Conservation (phyloP, 2,113 vertebrate genomes). For the Spilogale gracilis region DNA sequence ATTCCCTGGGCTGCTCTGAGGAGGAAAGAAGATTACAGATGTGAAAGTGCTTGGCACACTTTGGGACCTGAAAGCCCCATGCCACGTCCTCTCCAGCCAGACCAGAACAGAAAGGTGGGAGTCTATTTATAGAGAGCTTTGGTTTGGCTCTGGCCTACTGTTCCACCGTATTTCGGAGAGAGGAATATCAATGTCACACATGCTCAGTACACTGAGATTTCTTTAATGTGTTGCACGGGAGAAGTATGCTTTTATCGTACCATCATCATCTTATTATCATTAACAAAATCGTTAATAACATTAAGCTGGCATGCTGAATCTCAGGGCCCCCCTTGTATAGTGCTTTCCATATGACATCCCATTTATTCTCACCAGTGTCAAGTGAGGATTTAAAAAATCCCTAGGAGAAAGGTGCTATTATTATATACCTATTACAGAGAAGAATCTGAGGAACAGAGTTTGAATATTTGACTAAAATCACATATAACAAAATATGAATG, state of each 20-base stretch:
- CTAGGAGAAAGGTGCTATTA: neutral
- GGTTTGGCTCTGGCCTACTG: neutral
- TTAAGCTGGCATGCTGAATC: neutral
- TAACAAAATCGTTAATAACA: neutral
- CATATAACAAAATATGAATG: neutral
- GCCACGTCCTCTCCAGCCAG: neutral
- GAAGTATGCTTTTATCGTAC: neutral
- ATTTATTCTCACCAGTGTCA: neutral
- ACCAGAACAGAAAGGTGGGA: neutral
- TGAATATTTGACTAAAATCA: conserved; percentile 6
- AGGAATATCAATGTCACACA: neutral
- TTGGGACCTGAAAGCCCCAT: neutral
- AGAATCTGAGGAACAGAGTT: neutral
- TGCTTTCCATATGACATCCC: neutral
- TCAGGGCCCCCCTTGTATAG: neutral
- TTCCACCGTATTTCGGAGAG: neutral
- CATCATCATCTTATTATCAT: neutral
- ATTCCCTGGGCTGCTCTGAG: neutral
- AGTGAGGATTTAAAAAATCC: conserved; percentile 2
- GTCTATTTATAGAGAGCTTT: neutral
- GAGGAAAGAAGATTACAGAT: neutral
- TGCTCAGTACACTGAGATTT: neutral
- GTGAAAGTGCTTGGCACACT: neutral
- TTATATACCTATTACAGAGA: neutral
- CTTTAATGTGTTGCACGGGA: neutral